Conservation (phyloP, 2,113 vertebrate genomes). For the Gymnobelideus leadbeateri region DNA sequence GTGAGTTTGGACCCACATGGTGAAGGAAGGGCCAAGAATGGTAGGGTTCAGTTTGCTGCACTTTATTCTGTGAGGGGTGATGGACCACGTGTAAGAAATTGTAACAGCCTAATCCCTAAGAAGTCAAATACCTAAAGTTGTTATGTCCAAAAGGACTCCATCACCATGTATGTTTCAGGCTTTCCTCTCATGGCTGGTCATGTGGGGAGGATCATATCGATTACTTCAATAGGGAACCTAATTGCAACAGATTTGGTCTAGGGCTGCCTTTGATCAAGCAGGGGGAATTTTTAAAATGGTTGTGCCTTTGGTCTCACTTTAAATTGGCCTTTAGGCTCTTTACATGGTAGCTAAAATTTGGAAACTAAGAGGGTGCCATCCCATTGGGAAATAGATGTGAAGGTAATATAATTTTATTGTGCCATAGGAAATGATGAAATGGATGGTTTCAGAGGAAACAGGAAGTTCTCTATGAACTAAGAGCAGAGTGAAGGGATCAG, state of each 20-base stretch:
- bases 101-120: neutral
- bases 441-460: neutral
- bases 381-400: neutral
- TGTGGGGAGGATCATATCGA: neutral
- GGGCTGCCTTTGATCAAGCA: neutral
- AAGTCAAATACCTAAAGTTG: neutral
- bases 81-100: neutral
- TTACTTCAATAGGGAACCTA: neutral
- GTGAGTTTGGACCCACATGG: neutral
- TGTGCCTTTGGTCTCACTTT: neutral
- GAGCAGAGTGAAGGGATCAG: neutral
- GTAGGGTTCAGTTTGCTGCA: neutral
- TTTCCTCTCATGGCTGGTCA: too few species aligned
- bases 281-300: neutral
- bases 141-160: neutral
- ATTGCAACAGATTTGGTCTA: neutral
- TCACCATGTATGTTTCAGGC: neutral
- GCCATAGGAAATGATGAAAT: conserved; percentile 1
- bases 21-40: neutral
- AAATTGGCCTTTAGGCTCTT: neutral
- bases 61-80: neutral
- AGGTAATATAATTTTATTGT: neutral
- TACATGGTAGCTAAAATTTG: neutral
- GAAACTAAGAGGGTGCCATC: neutral
- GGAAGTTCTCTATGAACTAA: neutral